phyloP scores from a whole-genome alignment of 2,888 invertebrate genomes.

The Lissonota sp. region DNA sequence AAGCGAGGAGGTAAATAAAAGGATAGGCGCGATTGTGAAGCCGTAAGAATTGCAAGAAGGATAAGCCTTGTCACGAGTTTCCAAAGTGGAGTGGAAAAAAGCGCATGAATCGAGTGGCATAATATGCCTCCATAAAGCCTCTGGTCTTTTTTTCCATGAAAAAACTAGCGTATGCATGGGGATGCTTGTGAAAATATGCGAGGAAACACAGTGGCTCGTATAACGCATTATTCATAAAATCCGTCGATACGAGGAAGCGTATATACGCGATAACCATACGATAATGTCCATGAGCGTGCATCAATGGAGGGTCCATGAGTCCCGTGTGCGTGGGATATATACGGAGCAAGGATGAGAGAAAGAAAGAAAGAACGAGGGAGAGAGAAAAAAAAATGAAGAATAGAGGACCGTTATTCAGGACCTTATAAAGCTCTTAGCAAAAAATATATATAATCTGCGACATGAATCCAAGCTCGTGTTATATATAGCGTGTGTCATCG shows the following conservation, averaged over 20 bases:
- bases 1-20: too few species aligned
- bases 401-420: constrained; percentile 46
- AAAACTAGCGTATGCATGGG: too few species aligned
- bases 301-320: background rate
- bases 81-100: too few species aligned
- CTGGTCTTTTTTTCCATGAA: too few species aligned
- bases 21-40: too few species aligned
- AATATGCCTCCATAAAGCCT: too few species aligned
- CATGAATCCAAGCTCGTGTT: constrained; percentile 24
- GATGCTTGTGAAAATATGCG: constrained; percentile 4
- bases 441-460: constrained; percentile 43
- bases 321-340: background rate
- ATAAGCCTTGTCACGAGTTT: too few species aligned
- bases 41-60: too few species aligned
- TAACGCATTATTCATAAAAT: constrained; percentile 41
- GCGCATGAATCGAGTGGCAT: too few species aligned
- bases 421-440: constrained; percentile 54
- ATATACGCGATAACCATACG: constrained; percentile 3
- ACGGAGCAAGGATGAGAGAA: background rate
- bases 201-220: background rate
- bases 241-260: constrained; percentile 25
- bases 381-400: constrained; percentile 12
- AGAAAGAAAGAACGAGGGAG: too few species aligned
- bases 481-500: constrained; percentile 31
- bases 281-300: background rate